Evolutionary conservation across 2,888 invertebrate genomes (phyloP).

Genomic region (Drosophila peninsularis): DNA sequence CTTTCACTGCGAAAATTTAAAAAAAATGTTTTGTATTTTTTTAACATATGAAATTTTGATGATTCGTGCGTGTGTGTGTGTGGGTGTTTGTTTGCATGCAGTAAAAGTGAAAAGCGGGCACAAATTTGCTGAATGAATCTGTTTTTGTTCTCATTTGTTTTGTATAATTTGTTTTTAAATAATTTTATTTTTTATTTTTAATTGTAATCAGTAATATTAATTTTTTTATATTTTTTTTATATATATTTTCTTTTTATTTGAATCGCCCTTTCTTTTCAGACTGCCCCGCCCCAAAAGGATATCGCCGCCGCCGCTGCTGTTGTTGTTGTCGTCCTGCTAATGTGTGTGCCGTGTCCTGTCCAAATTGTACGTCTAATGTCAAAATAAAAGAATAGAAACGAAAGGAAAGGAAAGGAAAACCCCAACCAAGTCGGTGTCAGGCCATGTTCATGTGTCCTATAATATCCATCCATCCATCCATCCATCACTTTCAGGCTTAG

Average conservation of each 20-base stretch:
- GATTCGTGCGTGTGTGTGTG: slow-evolving; percentile 16
- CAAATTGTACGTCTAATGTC: slow-evolving; percentile 46
- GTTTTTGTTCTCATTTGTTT: slow-evolving; percentile 44
- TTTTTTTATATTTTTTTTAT: slow-evolving; percentile 47
- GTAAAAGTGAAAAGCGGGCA: slow-evolving; percentile 53
- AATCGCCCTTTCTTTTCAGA: slow-evolving; percentile 52
- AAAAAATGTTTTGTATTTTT: slow-evolving; percentile 19
- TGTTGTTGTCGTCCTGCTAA: slow-evolving; percentile 33
- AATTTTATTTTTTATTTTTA: slow-evolving; percentile 56
- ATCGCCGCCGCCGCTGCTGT: slow-evolving; percentile 3
- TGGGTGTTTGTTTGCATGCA: slow-evolving; percentile 6
- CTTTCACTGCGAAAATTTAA: slow-evolving; percentile 46
- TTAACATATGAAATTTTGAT: slow-evolving; percentile 41
- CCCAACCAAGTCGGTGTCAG: slow-evolving; percentile 23
- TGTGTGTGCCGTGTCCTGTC: slow-evolving; percentile 25
- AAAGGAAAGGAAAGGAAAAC: slow-evolving; percentile 4
- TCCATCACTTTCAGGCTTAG: slow-evolving; percentile 65
- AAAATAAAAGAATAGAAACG: slow-evolving; percentile 10
- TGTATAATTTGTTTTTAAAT: slow-evolving; percentile 66
- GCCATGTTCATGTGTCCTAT: slow-evolving; percentile 12
- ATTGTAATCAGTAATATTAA: slow-evolving; percentile 80
- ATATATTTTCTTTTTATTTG: slow-evolving; percentile 48
- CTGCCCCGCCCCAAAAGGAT: slow-evolving; percentile 13
- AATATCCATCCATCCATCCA: slow-evolving; percentile 30
- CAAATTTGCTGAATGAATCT: slow-evolving; percentile 58